These are phyloP conservation scores for Norana najaformis DNA, from an alignment of 2,888 invertebrate species.

Conservation along the genomic window DNA sequence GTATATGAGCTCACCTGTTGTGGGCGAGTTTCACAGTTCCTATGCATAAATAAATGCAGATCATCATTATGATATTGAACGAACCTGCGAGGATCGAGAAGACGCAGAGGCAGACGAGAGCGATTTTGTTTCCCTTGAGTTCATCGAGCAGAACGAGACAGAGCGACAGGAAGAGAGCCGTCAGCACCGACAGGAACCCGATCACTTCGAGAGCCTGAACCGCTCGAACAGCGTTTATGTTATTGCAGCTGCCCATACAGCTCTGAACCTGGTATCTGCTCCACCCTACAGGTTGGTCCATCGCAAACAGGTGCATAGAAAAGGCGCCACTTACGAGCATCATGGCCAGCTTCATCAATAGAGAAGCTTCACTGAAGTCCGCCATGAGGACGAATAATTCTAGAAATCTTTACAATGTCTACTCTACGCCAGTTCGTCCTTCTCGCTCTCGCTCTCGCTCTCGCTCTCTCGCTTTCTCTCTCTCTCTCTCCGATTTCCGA, in stretches of 20 bases:
- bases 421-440: not conserved
- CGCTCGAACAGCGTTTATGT: not conserved
- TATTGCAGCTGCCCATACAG: too few relatives aligned
- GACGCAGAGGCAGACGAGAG: not conserved
- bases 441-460: not conserved
- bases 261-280: not conserved
- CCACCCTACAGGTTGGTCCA: not conserved
- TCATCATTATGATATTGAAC: not conserved
- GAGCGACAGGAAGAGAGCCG: constrained; percentile 10
- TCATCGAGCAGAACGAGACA: constrained; percentile 27
- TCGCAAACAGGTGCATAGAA: constrained; percentile 16
- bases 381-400: not conserved
- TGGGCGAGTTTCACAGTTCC: not conserved
- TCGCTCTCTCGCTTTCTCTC: not conserved
- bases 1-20: too few relatives aligned
- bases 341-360: constrained; percentile 7
- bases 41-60: not conserved
- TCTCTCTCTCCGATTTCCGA: not conserved
- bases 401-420: not conserved
- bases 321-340: constrained; percentile 1
- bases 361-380: not conserved
- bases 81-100: not conserved
- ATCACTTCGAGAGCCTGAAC: constrained; percentile 26
- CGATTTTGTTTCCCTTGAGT: not conserved
- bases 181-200: constrained; percentile 22